Evolutionary conservation across 2,797 vertebrate species (phyloP), one percentile per base, ranked within the genome.

Genomic region (Typhlichthys subterraneus): DNA sequence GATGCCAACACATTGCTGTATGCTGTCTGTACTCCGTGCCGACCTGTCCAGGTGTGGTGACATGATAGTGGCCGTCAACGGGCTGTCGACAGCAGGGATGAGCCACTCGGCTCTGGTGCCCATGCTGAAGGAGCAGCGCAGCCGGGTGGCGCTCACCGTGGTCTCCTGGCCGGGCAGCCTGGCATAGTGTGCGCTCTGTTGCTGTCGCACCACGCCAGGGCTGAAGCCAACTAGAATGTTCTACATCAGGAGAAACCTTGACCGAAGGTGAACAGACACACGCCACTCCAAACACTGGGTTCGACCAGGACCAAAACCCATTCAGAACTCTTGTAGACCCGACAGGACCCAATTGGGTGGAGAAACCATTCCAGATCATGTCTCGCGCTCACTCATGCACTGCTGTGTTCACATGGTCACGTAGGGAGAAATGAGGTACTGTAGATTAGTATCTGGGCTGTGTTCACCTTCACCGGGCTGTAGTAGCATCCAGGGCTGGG

Each of bases 81-180:
- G 96, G 77, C 90, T 99, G 5, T 96, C 96, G 0, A 99, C 98
- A 0, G 94, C 95, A 61, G 97, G 98, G 76, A 99, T 99, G 98
- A 99, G 97, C 91, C 98, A 99, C 86, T 98, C 98, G 0, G 97
- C 97, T 0, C 86, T 99, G 8, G 97, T 99, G 55, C 97, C 97
- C 65, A 98, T 99, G 97, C 77, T 99, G 85, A 99, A 99, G 90
- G 98, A 99, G 85, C 97, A 98, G 85, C 93, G 98, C 61, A 98
- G 94, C 90, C 95, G 97, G 83, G 96, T 99, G 75, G 96, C 95
- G 4, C 93, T 99, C 45, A 99, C 96, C 0, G 98, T 99, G 64
- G 94, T 98, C 75, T 99, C 97, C 83, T 99, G 98, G 98, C 98
- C 98, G 1, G 98, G 98, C 82, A 99, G 98, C 87, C 93, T 99